Base-by-base conservation (phyloP, 2,888 invertebrate genomes). In the Artemia sinica region DNA sequence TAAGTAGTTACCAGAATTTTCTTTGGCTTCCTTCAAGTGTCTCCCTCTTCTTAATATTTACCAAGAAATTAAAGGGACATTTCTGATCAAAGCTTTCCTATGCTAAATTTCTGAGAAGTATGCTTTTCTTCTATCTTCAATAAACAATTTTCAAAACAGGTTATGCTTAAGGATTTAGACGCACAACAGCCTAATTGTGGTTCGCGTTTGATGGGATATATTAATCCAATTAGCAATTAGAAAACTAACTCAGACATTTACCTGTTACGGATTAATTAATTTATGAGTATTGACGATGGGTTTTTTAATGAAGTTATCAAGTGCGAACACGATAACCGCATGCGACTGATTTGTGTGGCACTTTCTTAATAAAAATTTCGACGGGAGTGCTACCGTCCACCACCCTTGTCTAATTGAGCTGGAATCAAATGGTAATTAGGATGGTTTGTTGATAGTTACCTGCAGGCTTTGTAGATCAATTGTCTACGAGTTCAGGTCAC, bases 261-360 rank as follows among this genome's bases (percentile, higher is more conserved):
- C 14, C 63, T 58, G 63, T 58, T 58, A 58, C 63, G 63, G 63
- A 58, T 58, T 58, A 58, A 58, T 58, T 58, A 58, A 58, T 58
- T 58, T 58, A 58, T 58, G 63, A 28, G 14, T 58, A 58, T 58
- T 58, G 63, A 28, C 28, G 63, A 58, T 58, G 63, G 63, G 63
- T 41, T 58, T 58, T 58, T 58, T 58, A 58, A 58, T 58, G 63
- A 58, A 58, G 63, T 58, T 58, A 58, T 58, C 63, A 58, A 58
- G 63, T 58, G 63, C 63, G 63, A 58, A 58, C 63, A 58, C 63
- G 63, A 28, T 58, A 58, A 58, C 63, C 63, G 12, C 63, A 58
- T 58, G 63, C 63, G 12, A 58, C 63, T 58, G 63, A 58, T 58
- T 58, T 58, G 63, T 58, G 63, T 58, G 63, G 63, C 63, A 58